Conservation (phyloP, 2,113 vertebrate species). For the Neomonachus schauinslandi region DNA sequence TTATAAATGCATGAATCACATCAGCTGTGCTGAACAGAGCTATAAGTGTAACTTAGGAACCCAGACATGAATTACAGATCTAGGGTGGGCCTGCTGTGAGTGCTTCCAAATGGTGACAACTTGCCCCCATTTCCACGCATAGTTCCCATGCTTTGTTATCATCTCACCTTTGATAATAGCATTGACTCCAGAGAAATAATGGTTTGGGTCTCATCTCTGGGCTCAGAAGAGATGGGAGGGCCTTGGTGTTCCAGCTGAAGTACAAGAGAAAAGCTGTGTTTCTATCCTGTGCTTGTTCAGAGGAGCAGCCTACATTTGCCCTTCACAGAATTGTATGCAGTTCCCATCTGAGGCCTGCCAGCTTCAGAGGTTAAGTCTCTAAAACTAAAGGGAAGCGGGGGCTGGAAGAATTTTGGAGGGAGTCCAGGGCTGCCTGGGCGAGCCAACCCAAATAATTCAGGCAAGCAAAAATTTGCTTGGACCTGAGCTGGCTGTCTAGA, state of each 20-base stretch:
- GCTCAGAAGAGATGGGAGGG: neutral
- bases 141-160: neutral
- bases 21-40: neutral
- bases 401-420: slow-evolving; percentile 74
- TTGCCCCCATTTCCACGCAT: neutral
- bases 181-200: neutral
- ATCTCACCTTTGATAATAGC: neutral
- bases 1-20: neutral
- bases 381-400: slow-evolving; percentile 68
- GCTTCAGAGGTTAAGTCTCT: slow-evolving; percentile 56
- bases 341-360: slow-evolving; percentile 64
- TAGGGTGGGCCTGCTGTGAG: neutral
- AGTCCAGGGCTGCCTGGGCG: slow-evolving; percentile 67
- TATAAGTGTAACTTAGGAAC: neutral
- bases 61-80: neutral
- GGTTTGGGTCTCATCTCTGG: neutral
- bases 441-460: slow-evolving; percentile 81
- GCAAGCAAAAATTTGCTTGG: slow-evolving; percentile 73
- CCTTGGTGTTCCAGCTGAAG: neutral
- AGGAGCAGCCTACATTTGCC: neutral
- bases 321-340: neutral
- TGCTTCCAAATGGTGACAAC: neutral
- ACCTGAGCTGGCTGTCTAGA: slow-evolving; percentile 80
- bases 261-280: neutral
- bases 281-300: neutral